These are phyloP conservation scores for Ahaetulla prasina DNA, from an alignment of 2,113 vertebrate species.

Conservation along the genomic window DNA sequence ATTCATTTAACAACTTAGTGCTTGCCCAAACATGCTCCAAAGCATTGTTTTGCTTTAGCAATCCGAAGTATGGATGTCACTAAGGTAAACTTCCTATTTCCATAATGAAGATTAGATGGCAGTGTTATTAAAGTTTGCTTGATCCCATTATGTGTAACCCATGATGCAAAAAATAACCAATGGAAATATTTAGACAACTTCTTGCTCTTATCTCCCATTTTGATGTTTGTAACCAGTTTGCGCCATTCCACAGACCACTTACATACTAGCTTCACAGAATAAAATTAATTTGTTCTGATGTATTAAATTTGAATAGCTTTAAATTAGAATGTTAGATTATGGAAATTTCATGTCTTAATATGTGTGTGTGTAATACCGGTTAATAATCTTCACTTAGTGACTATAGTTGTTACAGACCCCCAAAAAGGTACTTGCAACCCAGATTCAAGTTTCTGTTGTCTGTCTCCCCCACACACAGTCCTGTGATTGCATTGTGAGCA, in stretches of 20 bases:
- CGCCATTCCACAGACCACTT: neutral
- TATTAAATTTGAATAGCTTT: neutral
- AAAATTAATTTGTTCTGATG: neutral
- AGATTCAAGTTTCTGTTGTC: neutral
- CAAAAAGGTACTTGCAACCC: no score
- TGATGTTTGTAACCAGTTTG: neutral
- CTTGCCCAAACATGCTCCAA: neutral
- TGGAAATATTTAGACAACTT: neutral
- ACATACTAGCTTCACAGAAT: neutral
- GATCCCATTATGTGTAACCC: neutral
- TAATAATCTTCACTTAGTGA: neutral
- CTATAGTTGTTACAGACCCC: neutral
- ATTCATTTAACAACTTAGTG: neutral
- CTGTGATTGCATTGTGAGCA: no score
- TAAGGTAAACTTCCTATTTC: neutral
- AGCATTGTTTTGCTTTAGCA: neutral
- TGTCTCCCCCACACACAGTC: neutral
- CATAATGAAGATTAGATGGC: neutral
- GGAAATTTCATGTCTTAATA: neutral
- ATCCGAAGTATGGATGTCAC: neutral
- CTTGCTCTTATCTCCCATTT: neutral
- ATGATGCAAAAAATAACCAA: neutral
- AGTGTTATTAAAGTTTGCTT: slow-evolving; percentile 4
- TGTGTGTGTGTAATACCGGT: neutral
- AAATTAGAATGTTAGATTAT: no score